Base-by-base conservation (phyloP, 2,797 vertebrate genomes). In the Antennarius maculatus region DNA sequence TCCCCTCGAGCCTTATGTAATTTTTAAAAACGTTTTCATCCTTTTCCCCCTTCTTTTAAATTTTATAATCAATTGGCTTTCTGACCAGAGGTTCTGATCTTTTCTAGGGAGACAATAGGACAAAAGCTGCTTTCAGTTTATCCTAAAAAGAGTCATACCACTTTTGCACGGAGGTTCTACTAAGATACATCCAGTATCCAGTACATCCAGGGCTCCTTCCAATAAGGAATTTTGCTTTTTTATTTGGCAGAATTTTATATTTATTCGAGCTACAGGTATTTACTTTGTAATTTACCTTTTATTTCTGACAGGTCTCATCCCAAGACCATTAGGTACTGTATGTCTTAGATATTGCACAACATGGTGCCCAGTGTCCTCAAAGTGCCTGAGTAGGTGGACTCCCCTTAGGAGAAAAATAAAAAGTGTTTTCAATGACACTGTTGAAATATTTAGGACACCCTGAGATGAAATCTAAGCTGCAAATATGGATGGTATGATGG, bases 391-490 rank as follows among this genome's bases (percentile, higher is more conserved):
- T 48, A 68, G 63, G 29, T 42, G 55, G 37, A 66, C 54, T 70
- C 49, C 54, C 71, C 61, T 41, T 13, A 61, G 49, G 50, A 69
- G 37, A 31, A 71, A 48, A 74, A 62, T 80, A 50, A 80, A 83
- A 85, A 72, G 51, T 63, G 66, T 41, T 18, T 76, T 55, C 55
- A 74, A 79, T 54, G 31, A 65, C 41, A 69, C 48, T 57, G 58
- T n/a, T 87, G 51, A 85, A 84, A 84, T 73, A 85, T 78, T 83
- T 68, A 80, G 59, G 64, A 46, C 37, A 60, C 61, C 57, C 50
- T 61, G 39, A 54, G 80, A 73, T 28, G 54, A 49, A 76, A 55
- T 56, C 46, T 62, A 27, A 39, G 61, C 55, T 61, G 55, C 37
- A 34, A 66, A 39, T 14, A 31, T 41, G 34, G 53, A n/a, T 6